Conservation (phyloP, 2,113 vertebrate species). For the Martes martes region DNA sequence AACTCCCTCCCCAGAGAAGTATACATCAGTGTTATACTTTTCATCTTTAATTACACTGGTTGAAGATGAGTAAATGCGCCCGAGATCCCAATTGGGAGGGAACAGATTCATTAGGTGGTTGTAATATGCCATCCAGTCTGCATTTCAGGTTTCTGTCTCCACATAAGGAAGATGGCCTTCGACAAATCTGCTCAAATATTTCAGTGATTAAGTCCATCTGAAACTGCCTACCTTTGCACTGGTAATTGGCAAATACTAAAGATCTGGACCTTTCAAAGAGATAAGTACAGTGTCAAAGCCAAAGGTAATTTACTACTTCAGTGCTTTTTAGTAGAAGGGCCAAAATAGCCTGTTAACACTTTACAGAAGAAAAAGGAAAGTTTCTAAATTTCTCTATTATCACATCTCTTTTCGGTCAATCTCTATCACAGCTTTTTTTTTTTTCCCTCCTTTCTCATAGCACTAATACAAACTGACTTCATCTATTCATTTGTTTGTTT, state of each 20-base stretch:
- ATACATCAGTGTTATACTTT: constrained; percentile 81
- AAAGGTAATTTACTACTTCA: constrained; percentile 52
- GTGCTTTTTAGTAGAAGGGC: constrained; percentile 47
- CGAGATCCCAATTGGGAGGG: constrained; percentile 80
- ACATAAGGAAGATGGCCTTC: constrained; percentile 67
- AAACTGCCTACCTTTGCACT: constrained; percentile 2
- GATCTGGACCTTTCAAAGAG: constrained; percentile 52
- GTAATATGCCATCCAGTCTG: constrained; percentile 80
- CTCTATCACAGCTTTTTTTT: neutral
- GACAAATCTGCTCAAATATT: constrained; percentile 58
- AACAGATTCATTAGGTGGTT: constrained; percentile 81
- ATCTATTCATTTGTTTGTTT: neutral
- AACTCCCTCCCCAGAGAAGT: constrained; percentile 82
- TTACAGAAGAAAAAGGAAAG: constrained; percentile 28
- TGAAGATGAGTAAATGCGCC: constrained; percentile 83
- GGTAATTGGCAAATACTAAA: constrained; percentile 50
- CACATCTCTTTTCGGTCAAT: neutral
- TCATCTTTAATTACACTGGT: constrained; percentile 83
- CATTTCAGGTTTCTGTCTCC: constrained; percentile 74
- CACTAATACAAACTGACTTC: neutral
- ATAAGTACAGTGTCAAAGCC: constrained; percentile 60
- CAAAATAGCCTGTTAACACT: constrained; percentile 24
- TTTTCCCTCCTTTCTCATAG: neutral
- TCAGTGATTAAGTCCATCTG: constrained; percentile 42
- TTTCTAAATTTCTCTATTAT: constrained; percentile 5